phyloP scores from a whole-genome alignment of 2,113 vertebrate genomes.

The Rhabdomys dilectus region DNA sequence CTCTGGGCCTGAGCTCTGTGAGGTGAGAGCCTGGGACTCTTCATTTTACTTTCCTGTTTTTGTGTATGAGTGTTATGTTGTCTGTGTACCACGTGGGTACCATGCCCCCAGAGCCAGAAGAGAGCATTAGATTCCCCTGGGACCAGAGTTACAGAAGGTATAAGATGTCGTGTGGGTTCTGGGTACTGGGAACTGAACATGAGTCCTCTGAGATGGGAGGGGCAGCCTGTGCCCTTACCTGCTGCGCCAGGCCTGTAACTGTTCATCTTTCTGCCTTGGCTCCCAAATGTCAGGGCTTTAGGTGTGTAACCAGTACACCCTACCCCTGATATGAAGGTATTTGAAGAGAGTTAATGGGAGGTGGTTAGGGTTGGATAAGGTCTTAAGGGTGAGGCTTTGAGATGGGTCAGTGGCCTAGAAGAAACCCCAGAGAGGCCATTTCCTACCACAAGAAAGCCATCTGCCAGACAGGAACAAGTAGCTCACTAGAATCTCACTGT shows the following conservation, averaged over 20 bases:
- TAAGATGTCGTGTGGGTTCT: neutral
- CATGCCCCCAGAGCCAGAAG: neutral
- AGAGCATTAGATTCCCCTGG: neutral
- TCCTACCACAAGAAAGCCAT: neutral
- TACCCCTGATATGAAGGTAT: fast-evolving
- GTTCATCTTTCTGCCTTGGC: neutral
- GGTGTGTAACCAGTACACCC: neutral
- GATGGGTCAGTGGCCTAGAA: neutral
- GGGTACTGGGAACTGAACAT: neutral
- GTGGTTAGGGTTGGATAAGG: neutral
- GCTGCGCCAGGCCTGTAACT: neutral
- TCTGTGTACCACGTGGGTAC: too few species aligned
- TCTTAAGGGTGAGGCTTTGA: neutral
- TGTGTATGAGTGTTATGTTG: neutral
- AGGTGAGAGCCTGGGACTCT: neutral
- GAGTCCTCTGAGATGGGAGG: neutral
- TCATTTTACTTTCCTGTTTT: neutral
- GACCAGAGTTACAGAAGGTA: neutral
- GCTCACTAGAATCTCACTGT: neutral
- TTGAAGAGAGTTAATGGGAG: neutral
- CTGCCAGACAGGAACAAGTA: neutral
- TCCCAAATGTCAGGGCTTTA: neutral
- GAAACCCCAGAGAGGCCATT: neutral
- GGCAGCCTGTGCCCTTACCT: neutral
- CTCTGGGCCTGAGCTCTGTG: too few species aligned